These are phyloP conservation scores for Eupithecia subumbrata DNA, from an alignment of 2,888 invertebrate species.

Conservation along the genomic window DNA sequence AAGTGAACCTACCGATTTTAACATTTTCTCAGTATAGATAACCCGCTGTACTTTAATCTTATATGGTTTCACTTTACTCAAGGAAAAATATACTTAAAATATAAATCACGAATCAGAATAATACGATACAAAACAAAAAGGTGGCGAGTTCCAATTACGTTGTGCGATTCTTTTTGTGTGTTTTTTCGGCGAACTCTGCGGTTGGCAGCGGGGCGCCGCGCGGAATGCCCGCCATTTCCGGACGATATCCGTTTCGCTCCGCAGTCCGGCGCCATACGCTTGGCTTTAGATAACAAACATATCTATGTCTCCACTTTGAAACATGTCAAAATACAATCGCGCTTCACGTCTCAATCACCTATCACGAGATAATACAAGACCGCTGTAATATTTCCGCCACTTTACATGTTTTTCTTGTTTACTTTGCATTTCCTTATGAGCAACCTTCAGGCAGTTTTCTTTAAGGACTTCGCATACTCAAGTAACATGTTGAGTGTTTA, in stretches of 20 bases:
- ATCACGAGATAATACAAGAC: slow-evolving; percentile 28
- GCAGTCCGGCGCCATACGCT: slow-evolving; percentile 63
- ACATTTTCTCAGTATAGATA: slow-evolving; percentile 62
- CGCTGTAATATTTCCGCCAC: slow-evolving; percentile 49
- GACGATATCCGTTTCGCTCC: slow-evolving; percentile 77
- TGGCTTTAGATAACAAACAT: slow-evolving; percentile 64
- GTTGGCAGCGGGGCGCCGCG: slow-evolving; percentile 59
- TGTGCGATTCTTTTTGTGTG: slow-evolving; percentile 55
- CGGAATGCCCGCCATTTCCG: slow-evolving; percentile 82
- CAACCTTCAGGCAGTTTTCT: slow-evolving; percentile 49
- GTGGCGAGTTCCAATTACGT: slow-evolving; percentile 40
- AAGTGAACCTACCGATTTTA: slow-evolving; percentile 68
- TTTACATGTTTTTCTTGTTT: slow-evolving; percentile 61
- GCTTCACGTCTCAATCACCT: slow-evolving; percentile 17
- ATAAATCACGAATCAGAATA: slow-evolving; percentile 12
- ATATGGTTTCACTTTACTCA: slow-evolving; percentile 44
- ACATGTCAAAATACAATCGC: slow-evolving; percentile 27
- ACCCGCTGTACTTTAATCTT: slow-evolving; percentile 57
- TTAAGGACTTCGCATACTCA: slow-evolving; percentile 41
- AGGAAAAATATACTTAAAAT: not conserved
- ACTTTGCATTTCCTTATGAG: slow-evolving; percentile 54
- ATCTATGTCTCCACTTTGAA: slow-evolving; percentile 17
- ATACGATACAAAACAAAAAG: slow-evolving; percentile 19
- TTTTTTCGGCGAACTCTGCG: slow-evolving; percentile 69
- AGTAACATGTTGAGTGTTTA: slow-evolving; percentile 11